phyloP scores from a whole-genome alignment of 30 jellyfish, hydroid and myxozoan species.

The Calvadosia cruxmelitensis region DNA sequence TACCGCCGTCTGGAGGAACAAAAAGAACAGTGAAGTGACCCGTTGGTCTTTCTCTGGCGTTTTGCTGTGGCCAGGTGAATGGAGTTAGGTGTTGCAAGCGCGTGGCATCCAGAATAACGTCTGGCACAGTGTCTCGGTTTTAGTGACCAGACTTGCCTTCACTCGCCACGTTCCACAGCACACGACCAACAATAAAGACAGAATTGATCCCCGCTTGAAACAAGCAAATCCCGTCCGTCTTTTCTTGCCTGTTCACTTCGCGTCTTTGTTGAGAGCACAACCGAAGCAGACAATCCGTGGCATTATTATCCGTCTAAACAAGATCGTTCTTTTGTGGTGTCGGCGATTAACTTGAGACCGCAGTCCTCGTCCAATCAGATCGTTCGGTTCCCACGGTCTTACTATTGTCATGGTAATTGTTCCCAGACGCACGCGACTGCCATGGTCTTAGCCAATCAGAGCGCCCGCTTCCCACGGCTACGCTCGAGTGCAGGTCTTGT shows the following conservation, averaged over 20 bases:
- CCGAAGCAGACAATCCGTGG: background rate
- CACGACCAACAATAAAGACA: background rate
- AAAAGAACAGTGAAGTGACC: no score
- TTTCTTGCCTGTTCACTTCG: background rate
- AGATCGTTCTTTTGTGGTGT: conserved; percentile 1
- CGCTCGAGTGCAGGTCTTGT: conserved; percentile 68
- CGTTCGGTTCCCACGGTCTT: conserved; percentile 1
- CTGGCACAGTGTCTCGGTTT: background rate
- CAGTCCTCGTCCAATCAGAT: background rate
- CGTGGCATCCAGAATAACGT: conserved; percentile 1
- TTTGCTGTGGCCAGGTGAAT: no score
- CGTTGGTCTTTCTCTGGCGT: no score
- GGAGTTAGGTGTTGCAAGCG: no score
- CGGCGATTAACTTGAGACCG: conserved; percentile 1
- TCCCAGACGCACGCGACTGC: conserved; percentile 72
- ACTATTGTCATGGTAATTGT: background rate
- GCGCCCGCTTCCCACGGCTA: conserved; percentile 87
- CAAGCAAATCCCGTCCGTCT: background rate
- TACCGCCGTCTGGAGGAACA: no score
- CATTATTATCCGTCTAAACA: background rate
- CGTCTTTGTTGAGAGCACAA: background rate
- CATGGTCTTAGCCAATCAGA: conserved; percentile 48
- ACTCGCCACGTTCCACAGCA: conserved; percentile 1
- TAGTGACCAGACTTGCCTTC: background rate
- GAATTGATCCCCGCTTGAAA: background rate